Conservation (phyloP, 1,140 invertebrate genomes). For the Drosophila carrolli region DNA sequence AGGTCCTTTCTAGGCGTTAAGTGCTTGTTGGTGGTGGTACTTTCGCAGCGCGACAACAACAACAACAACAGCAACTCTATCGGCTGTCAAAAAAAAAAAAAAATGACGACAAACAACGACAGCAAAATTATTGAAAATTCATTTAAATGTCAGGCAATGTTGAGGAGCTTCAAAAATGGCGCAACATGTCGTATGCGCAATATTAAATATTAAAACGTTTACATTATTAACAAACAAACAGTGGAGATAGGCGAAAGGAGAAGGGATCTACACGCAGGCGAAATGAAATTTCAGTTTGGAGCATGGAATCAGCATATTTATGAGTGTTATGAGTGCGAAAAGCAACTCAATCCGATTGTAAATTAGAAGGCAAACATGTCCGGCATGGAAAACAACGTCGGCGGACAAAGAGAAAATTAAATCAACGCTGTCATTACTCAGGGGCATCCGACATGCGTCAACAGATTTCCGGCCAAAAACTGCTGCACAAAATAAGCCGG, state of each 20-base stretch:
- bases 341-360: slow-evolving; percentile 22
- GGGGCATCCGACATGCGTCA: slow-evolving; percentile 1
- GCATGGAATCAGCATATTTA: slow-evolving; percentile 44
- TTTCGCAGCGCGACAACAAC: slow-evolving; percentile 8
- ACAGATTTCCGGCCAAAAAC: slow-evolving; percentile 12
- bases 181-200: slow-evolving; percentile 78
- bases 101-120: slow-evolving; percentile 4
- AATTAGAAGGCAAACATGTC: slow-evolving; percentile 28
- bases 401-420: slow-evolving; percentile 26
- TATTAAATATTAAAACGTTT: slow-evolving; percentile 78
- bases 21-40: slow-evolving; percentile 53
- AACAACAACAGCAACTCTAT: slow-evolving; percentile 50
- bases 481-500: not conserved
- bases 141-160: slow-evolving; percentile 71
- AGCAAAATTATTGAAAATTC: slow-evolving; percentile 76
- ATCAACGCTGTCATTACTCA: slow-evolving; percentile 26
- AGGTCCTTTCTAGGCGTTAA: slow-evolving; percentile 60
- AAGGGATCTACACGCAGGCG: slow-evolving; percentile 2
- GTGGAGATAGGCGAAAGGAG: slow-evolving; percentile 10
- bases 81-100: slow-evolving; percentile 19
- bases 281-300: slow-evolving; percentile 31
- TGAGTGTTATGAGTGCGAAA: slow-evolving; percentile 25
- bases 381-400: not conserved
- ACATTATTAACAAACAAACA: slow-evolving; percentile 71
- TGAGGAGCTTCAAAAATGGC: slow-evolving; percentile 42